phyloP scores from a whole-genome alignment of 2,113 vertebrate genomes.

The Falco punctatus region DNA sequence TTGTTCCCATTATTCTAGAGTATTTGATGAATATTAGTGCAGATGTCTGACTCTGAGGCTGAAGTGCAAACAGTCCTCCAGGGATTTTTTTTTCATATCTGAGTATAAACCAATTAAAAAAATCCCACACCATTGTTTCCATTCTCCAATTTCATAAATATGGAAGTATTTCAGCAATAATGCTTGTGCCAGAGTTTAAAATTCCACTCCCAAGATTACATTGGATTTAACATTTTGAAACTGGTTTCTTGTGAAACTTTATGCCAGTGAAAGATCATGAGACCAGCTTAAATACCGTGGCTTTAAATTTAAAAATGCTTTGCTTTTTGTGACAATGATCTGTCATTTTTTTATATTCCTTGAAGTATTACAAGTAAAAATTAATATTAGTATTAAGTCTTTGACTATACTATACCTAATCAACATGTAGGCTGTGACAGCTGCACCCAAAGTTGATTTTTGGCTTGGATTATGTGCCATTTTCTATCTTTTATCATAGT shows the following conservation, averaged over 20 bases:
- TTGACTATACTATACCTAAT: neutral
- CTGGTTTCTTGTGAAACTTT: neutral
- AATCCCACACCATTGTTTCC: neutral
- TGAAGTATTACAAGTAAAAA: neutral
- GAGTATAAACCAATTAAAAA: neutral
- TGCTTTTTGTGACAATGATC: neutral
- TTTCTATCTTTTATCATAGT: neutral
- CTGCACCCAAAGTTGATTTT: neutral
- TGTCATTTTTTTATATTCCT: neutral
- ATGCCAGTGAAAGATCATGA: neutral
- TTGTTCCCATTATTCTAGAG: neutral
- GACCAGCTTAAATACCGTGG: neutral
- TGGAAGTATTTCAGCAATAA: neutral
- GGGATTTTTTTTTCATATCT: neutral
- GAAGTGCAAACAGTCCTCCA: neutral
- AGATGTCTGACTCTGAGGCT: constrained; percentile 12
- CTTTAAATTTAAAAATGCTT: neutral
- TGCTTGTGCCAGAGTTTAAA: neutral
- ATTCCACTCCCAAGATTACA: neutral
- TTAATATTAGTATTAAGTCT: neutral
- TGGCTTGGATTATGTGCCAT: neutral
- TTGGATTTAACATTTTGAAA: neutral
- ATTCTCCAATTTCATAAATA: neutral
- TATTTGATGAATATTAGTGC: constrained; percentile 13
- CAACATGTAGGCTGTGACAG: neutral